A percentile compares a stretch with the other conserved stretches of the same genome.
These are phyloP conservation scores for Parus major DNA, from an alignment of 2,113 vertebrate genomes.

Conservation along the genomic window DNA sequence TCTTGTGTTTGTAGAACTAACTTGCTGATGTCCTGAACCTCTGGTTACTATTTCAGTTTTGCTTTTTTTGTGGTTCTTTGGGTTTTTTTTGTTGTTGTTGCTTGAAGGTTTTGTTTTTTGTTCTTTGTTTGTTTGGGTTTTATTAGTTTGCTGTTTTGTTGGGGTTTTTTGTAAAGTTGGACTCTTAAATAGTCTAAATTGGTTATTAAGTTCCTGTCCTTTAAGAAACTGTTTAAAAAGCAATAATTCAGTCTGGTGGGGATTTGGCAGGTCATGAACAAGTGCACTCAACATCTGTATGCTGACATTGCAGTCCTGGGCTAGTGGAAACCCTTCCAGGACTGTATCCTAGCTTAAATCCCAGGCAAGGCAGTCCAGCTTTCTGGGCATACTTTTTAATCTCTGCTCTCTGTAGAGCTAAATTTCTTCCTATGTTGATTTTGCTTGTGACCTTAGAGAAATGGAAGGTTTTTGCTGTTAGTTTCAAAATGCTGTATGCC, in stretches of 20 bases:
- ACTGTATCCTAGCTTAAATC: background rate
- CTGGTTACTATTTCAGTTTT: too few relatives aligned
- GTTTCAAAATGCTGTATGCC: background rate
- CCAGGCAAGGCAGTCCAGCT: background rate
- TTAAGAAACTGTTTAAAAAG: background rate
- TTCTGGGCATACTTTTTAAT: background rate
- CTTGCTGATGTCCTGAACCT: background rate
- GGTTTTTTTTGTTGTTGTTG: background rate
- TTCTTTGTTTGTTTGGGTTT: too few relatives aligned
- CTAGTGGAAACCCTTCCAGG: background rate
- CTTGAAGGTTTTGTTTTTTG: background rate
- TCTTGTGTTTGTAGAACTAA: background rate
- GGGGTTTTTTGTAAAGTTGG: background rate
- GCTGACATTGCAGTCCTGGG: background rate
- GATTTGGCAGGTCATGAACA: background rate
- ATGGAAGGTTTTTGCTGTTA: background rate
- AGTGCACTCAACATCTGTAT: fast-evolving
- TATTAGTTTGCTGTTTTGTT: too few relatives aligned
- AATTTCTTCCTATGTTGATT: background rate
- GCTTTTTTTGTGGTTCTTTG: background rate
- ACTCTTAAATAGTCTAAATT: background rate
- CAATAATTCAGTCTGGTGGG: background rate
- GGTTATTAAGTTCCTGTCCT: background rate
- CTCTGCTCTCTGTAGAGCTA: background rate
- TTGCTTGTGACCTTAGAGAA: background rate